phyloP scores from a whole-genome alignment of 2,113 vertebrate genomes.

The Nyctibius bracteatus region DNA sequence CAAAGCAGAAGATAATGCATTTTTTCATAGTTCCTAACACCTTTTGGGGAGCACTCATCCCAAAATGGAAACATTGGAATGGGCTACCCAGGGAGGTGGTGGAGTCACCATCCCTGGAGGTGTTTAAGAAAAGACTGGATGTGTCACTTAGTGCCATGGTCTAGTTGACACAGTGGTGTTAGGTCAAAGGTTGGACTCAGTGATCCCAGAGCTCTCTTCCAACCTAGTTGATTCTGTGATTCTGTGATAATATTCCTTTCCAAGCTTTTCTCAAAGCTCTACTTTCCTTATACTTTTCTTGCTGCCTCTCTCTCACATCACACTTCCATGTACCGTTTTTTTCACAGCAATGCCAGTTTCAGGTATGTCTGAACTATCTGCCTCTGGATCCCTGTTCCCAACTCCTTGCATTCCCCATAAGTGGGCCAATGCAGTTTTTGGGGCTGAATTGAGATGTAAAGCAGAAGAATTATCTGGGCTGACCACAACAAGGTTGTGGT shows the following conservation, averaged over 20 bases:
- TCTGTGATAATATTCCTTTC: neutral
- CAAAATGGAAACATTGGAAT: too few relatives aligned
- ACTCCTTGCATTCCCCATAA: neutral
- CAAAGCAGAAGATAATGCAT: neutral
- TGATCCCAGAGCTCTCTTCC: too few relatives aligned
- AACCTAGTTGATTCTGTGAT: too few relatives aligned
- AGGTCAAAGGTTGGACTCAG: too few relatives aligned
- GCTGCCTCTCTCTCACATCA: accelerated
- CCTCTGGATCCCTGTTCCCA: neutral
- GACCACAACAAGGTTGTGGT: neutral
- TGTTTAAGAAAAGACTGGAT: too few relatives aligned
- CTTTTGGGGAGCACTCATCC: neutral
- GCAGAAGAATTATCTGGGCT: neutral
- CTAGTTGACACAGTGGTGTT: too few relatives aligned
- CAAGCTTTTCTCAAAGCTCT: neutral
- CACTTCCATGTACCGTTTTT: neutral
- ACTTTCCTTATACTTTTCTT: neutral
- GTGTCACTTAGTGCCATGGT: too few relatives aligned
- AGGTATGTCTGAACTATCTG: neutral
- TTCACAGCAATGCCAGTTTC: neutral
- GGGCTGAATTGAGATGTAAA: neutral
- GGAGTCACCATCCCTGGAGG: too few relatives aligned
- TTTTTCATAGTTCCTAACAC: neutral
- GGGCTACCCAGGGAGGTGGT: too few relatives aligned
- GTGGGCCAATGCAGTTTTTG: neutral